A percentile compares a stretch with the other conserved stretches of the same genome.
Evolutionary conservation across 2,113 vertebrate species (phyloP).

Genomic region (Hystrix cristata): DNA sequence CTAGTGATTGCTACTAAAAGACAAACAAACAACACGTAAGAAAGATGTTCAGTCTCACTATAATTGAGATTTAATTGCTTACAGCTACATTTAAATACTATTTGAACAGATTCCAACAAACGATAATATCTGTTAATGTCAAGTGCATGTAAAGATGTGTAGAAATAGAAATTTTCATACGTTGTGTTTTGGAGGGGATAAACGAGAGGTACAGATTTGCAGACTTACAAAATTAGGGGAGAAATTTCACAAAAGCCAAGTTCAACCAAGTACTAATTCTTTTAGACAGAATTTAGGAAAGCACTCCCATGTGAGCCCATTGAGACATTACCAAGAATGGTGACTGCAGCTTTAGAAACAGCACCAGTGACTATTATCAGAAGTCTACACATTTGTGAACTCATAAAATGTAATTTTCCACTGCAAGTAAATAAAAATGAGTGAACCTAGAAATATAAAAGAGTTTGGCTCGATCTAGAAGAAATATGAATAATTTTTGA

Average conservation of each 20-base stretch:
- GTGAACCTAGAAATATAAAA: background rate
- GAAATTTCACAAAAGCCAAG: background rate
- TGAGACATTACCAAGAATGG: background rate
- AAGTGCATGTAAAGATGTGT: background rate
- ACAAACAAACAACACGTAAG: slow-evolving; percentile 1
- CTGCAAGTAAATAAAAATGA: background rate
- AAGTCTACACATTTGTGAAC: background rate
- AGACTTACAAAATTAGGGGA: background rate
- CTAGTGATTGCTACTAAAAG: background rate
- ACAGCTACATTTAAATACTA: background rate
- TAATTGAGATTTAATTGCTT: background rate
- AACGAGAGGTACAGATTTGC: background rate
- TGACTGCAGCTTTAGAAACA: background rate
- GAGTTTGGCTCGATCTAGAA: background rate
- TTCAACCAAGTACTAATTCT: background rate
- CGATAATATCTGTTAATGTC: background rate
- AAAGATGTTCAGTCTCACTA: background rate
- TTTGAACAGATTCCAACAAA: slow-evolving; percentile 18
- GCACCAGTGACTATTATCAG: background rate
- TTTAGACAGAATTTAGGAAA: background rate
- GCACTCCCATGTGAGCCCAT: fast-evolving
- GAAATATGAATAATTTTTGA: background rate
- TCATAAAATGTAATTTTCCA: background rate
- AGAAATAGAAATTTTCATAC: background rate
- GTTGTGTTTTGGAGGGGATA: background rate